phyloP scores from a whole-genome alignment of 2,113 vertebrate genomes.

The Poeciliopsis prolifica region DNA sequence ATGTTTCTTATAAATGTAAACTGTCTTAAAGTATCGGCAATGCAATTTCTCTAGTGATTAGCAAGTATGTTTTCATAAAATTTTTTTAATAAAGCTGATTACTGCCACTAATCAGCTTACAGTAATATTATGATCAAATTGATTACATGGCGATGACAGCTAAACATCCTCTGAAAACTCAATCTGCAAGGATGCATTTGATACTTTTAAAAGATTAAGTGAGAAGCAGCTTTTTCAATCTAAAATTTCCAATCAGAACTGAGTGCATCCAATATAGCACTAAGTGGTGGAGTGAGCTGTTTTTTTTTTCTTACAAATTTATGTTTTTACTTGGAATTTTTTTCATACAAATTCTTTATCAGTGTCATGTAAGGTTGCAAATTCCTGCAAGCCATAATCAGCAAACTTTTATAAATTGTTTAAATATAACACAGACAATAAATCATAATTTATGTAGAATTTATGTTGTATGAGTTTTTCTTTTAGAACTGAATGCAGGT shows the following conservation, averaged over 20 bases:
- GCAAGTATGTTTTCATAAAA: constrained; percentile 33
- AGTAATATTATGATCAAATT: constrained; percentile 48
- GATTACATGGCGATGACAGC: constrained; percentile 38
- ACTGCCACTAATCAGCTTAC: constrained; percentile 31
- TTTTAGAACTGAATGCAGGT: no score
- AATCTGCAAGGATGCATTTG: constrained; percentile 23
- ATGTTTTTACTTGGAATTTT: no score
- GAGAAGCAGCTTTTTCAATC: constrained; percentile 18
- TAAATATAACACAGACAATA: not conserved
- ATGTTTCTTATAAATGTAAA: constrained; percentile 36
- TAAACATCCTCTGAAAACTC: constrained; percentile 38
- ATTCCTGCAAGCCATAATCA: not conserved
- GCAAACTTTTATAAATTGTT: not conserved
- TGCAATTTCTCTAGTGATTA: constrained; percentile 28
- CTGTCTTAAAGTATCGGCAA: constrained; percentile 11
- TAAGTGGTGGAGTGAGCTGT: not conserved
- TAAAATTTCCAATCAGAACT: not conserved
- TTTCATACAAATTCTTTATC: not conserved
- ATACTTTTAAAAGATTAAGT: constrained; percentile 14
- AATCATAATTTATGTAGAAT: no score
- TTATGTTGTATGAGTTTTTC: no score
- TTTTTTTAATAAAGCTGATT: constrained; percentile 42
- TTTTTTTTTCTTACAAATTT: no score
- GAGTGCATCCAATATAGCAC: not conserved
- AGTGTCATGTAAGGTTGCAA: no score